These are phyloP conservation scores for Vidua macroura DNA, from an alignment of 2,113 vertebrate genomes.

Conservation along the genomic window DNA sequence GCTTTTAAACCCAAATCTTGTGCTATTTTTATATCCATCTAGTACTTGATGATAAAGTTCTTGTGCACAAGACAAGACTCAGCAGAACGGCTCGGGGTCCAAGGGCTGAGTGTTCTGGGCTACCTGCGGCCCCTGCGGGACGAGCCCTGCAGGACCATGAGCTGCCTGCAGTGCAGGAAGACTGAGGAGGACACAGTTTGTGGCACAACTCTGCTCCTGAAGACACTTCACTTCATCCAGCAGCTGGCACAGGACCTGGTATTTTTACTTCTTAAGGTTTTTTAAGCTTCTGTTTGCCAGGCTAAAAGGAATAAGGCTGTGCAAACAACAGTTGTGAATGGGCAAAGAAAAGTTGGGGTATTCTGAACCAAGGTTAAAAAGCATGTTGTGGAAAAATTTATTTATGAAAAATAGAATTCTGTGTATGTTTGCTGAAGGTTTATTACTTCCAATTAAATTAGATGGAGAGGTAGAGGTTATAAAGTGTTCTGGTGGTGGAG, in stretches of 20 bases:
- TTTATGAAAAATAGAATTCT: not conserved
- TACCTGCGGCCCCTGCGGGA: conserved; percentile 79
- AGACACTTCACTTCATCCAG: conserved; percentile 90
- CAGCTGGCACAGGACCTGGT: conserved; percentile 94
- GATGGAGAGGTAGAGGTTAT: not conserved
- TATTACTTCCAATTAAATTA: not conserved
- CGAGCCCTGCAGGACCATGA: conserved; percentile 72
- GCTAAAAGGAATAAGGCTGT: not conserved
- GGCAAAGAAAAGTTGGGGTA: not conserved
- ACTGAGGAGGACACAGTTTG: conserved; percentile 60
- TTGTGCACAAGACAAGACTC: conserved; percentile 90
- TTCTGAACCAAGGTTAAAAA: not conserved
- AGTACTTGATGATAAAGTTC: conserved; percentile 99
- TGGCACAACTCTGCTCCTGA: conserved; percentile 88
- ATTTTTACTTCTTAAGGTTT: not conserved
- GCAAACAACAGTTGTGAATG: not conserved
- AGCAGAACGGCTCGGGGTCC: conserved; percentile 90
- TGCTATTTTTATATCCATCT: not conserved
- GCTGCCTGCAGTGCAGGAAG: conserved; percentile 68
- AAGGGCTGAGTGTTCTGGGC: conserved; percentile 85
- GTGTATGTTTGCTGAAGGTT: not conserved
- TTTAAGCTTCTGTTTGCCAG: not conserved
- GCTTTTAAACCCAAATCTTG: not conserved
- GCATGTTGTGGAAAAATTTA: not conserved
- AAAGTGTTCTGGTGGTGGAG: not conserved